These are phyloP conservation scores for Holothuria leucospilota DNA, from an alignment of 53 echinoderm and acorn worm species.

Conservation along the genomic window DNA sequence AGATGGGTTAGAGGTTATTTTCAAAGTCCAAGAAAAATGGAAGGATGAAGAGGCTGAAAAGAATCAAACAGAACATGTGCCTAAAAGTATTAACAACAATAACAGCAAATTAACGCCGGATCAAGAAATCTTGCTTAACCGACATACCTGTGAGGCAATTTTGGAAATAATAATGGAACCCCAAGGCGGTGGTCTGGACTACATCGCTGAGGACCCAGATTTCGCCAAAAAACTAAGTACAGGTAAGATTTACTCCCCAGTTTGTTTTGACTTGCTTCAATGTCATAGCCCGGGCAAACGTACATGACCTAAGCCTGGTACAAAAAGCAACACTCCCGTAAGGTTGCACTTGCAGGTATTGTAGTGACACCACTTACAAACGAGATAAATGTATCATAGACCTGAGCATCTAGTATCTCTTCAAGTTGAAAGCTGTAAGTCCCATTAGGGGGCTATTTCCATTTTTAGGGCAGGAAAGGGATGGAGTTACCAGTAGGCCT, in stretches of 20 bases:
- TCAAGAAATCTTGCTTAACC: constrained; percentile 5
- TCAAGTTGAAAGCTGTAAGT: too few relatives aligned
- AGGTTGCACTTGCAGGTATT: too few relatives aligned
- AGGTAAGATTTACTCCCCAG: constrained; percentile 57
- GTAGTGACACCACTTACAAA: too few relatives aligned
- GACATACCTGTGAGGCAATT: constrained; percentile 3
- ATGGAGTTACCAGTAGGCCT: too few relatives aligned
- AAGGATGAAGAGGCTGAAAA: neutral
- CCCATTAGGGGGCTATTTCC: too few relatives aligned
- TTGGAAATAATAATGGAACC: constrained; percentile 72
- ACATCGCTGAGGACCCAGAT: constrained; percentile 77
- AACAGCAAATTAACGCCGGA: neutral
- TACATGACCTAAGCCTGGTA: too few relatives aligned
- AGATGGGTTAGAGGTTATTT: constrained; percentile 12
- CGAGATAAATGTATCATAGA: too few relatives aligned
- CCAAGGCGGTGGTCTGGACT: constrained; percentile 75
- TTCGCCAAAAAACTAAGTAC: constrained; percentile 76
- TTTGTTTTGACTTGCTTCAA: too few relatives aligned
- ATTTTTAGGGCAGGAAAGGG: too few relatives aligned
- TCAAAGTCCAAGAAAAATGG: neutral
- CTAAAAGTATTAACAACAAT: neutral
- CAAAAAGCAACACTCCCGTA: too few relatives aligned
- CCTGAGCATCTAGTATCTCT: too few relatives aligned
- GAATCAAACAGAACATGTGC: neutral
- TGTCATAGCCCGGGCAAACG: too few relatives aligned